These are phyloP conservation scores for Meloe dianella DNA, from an alignment of 2,888 invertebrate genomes.

Conservation along the genomic window DNA sequence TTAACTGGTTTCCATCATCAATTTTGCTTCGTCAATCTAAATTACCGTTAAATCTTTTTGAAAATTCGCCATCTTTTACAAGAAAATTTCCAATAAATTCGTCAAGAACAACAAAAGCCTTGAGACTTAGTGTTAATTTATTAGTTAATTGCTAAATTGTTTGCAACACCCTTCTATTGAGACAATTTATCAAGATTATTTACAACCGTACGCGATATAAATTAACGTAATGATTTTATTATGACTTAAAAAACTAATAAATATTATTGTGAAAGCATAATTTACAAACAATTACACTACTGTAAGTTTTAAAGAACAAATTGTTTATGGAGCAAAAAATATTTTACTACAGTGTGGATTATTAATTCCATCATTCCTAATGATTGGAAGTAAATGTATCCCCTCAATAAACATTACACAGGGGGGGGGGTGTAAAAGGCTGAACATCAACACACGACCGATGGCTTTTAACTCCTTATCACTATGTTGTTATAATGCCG, in stretches of 20 bases:
- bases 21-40: neutral
- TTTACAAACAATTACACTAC: neutral
- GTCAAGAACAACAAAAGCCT: neutral
- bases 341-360: neutral
- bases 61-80: too few relatives aligned
- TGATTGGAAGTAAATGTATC: neutral
- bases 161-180: conserved; percentile 3
- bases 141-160: neutral
- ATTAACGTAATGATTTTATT: conserved; percentile 5
- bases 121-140: conserved; percentile 3
- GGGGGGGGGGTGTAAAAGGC: neutral
- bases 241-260: neutral
- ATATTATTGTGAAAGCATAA: neutral
- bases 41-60: conserved; percentile 7
- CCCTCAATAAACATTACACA: conserved; percentile 1
- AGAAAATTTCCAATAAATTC: neutral
- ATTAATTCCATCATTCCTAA: neutral
- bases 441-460: conserved; percentile 40
- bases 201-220: neutral
- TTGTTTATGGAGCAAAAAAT: neutral
- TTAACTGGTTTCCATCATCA: neutral
- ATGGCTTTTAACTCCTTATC: conserved; percentile 42
- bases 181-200: conserved; percentile 2
- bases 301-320: neutral
- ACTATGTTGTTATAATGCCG: conserved; percentile 3